phyloP scores from a whole-genome alignment of 92 coral and sea anemone genomes.

The Porites lobata region DNA sequence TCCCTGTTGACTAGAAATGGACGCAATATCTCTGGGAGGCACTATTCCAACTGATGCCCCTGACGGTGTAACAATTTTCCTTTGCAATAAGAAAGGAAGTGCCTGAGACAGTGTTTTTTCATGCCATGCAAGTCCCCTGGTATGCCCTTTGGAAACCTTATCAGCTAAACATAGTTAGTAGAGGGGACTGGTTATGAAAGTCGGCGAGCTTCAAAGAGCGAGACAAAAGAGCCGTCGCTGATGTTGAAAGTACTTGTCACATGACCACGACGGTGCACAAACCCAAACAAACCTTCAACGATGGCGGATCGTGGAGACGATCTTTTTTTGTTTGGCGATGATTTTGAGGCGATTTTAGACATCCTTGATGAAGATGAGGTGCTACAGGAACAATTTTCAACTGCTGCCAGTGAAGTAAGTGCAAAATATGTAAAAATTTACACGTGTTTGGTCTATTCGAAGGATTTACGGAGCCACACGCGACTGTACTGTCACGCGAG shows the following conservation, averaged over 20 bases:
- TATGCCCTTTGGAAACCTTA: too few species aligned
- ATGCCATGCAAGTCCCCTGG: too few species aligned
- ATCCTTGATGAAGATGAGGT: conserved; percentile 61
- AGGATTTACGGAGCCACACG: conserved; percentile 6
- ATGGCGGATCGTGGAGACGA: conserved; percentile 66
- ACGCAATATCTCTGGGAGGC: too few species aligned
- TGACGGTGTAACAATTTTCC: too few species aligned
- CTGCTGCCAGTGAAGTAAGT: conserved; percentile 73
- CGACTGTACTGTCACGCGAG: conserved; percentile 25
- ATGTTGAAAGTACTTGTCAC: conserved; percentile 73
- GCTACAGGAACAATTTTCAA: conserved; percentile 60
- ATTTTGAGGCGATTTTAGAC: conserved; percentile 71
- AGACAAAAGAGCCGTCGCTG: conserved; percentile 58
- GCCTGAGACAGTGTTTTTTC: too few species aligned
- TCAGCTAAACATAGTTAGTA: too few species aligned
- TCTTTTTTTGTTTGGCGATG: conserved; percentile 70
- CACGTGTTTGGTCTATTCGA: conserved; percentile 16
- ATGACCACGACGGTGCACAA: conserved; percentile 72
- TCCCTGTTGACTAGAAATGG: too few species aligned
- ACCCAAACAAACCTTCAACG: conserved; percentile 42
- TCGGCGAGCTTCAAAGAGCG: conserved; percentile 55
- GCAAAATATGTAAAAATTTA: conserved; percentile 1
- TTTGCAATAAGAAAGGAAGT: too few species aligned
- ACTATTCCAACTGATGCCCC: too few species aligned
- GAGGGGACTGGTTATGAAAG: conserved; percentile 58